Conservation (phyloP, 2,888 invertebrate species). For the Ferdinandea cuprea region DNA sequence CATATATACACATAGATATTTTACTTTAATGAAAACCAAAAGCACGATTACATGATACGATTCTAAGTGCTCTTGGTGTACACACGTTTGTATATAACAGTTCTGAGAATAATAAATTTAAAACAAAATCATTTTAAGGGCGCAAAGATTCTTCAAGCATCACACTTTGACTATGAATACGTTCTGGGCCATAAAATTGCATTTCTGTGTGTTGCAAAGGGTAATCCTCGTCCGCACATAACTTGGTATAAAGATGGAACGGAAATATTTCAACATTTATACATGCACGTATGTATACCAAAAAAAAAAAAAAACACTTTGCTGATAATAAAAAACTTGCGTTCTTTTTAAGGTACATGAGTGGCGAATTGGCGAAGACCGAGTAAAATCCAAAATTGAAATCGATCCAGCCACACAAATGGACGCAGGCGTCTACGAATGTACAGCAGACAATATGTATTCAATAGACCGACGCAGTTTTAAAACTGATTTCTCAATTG, state of each 20-base stretch:
- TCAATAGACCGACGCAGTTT: conserved; percentile 95
- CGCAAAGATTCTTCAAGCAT: conserved; percentile 93
- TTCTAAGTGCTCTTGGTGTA: background rate
- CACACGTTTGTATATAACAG: background rate
- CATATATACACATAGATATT: too few species aligned
- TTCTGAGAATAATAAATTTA: conserved; percentile 4
- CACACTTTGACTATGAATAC: conserved; percentile 97
- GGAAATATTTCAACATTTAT: conserved; percentile 94
- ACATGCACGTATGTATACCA: conserved; percentile 89
- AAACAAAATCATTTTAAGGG: conserved; percentile 85
- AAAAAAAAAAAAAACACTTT: too few species aligned
- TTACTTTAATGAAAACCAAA: conserved; percentile 5
- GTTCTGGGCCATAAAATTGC: conserved; percentile 97
- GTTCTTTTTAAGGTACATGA: conserved; percentile 89
- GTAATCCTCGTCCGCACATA: conserved; percentile 94
- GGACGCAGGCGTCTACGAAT: conserved; percentile 97
- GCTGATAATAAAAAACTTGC: background rate
- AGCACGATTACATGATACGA: background rate
- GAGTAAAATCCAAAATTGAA: conserved; percentile 95
- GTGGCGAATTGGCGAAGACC: conserved; percentile 92
- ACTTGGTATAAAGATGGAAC: conserved; percentile 98
- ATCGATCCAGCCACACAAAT: conserved; percentile 97
- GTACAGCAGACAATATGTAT: conserved; percentile 97
- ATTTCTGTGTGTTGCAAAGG: conserved; percentile 95
- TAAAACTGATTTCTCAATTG: conserved; percentile 96